Percentiles rank a stretch among this genome's conserved stretches.
phyloP scores from a whole-genome alignment of 2,113 vertebrate genomes.

The Pseudopodoces humilis region DNA sequence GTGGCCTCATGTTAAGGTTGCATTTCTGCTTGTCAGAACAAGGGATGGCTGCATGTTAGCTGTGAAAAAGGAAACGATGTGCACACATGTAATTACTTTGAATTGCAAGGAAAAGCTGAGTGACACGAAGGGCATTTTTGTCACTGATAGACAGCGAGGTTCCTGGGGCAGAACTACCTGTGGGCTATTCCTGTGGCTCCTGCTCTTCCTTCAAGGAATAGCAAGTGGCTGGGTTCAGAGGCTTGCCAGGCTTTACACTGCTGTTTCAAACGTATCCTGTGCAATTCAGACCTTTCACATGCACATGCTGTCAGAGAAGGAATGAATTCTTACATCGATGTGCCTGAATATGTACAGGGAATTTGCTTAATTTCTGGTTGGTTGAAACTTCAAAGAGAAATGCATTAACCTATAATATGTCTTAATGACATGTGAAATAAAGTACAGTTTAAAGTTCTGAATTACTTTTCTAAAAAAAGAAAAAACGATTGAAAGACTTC shows the following conservation, averaged over 20 bases:
- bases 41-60: background rate
- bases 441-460: background rate
- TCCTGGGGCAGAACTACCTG: background rate
- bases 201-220: background rate
- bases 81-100: background rate
- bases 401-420: background rate
- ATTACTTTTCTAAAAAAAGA: background rate
- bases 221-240: background rate
- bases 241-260: background rate
- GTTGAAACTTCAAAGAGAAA: background rate
- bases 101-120: background rate
- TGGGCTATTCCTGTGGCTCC: background rate
- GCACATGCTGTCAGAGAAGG: background rate
- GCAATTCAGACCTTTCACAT: background rate
- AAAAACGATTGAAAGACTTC: background rate
- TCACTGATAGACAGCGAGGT: background rate
- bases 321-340: background rate
- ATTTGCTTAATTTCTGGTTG: background rate
- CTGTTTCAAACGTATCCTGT: background rate
- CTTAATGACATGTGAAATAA: background rate
- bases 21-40: background rate
- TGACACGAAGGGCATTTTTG: background rate
- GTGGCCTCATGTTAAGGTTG: accelerated
- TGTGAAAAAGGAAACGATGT: background rate
- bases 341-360: background rate